Conservation (phyloP, 2,888 invertebrate species). For the Papilio elwesi region DNA sequence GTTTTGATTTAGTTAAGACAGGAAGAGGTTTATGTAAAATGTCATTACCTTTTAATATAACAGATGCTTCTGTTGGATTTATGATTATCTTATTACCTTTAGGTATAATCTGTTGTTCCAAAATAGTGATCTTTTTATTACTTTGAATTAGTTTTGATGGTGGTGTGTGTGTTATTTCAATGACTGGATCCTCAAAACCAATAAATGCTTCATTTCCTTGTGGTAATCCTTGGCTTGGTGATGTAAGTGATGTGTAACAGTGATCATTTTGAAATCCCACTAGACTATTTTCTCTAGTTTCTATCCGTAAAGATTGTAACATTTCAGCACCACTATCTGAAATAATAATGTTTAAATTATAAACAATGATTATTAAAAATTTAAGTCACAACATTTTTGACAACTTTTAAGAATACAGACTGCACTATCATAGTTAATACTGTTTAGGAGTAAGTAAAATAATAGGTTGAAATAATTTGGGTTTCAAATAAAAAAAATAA, state of each 20-base stretch:
- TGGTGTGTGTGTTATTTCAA: conserved; percentile 75
- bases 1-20: conserved; percentile 63
- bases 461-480: too few relatives aligned
- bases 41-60: conserved; percentile 74
- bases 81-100: conserved; percentile 78
- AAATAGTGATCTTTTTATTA: conserved; percentile 78
- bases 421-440: too few relatives aligned
- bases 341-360: conserved; percentile 16
- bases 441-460: too few relatives aligned
- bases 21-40: conserved; percentile 69
- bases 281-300: conserved; percentile 81
- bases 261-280: conserved; percentile 91
- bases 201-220: conserved; percentile 64
- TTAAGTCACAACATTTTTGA: too few relatives aligned
- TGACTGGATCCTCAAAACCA: conserved; percentile 73
- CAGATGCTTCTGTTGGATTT: conserved; percentile 65
- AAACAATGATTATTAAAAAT: background rate
- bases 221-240: conserved; percentile 82
- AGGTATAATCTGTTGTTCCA: conserved; percentile 79
- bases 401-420: too few relatives aligned
- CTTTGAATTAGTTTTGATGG: conserved; percentile 74
- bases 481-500: too few relatives aligned
- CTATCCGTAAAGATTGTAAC: conserved; percentile 78
- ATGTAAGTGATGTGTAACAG: conserved; percentile 90
- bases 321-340: conserved; percentile 80